These are phyloP conservation scores for Sceloporus tristichus DNA, from an alignment of 2,113 vertebrate species.

Conservation along the genomic window DNA sequence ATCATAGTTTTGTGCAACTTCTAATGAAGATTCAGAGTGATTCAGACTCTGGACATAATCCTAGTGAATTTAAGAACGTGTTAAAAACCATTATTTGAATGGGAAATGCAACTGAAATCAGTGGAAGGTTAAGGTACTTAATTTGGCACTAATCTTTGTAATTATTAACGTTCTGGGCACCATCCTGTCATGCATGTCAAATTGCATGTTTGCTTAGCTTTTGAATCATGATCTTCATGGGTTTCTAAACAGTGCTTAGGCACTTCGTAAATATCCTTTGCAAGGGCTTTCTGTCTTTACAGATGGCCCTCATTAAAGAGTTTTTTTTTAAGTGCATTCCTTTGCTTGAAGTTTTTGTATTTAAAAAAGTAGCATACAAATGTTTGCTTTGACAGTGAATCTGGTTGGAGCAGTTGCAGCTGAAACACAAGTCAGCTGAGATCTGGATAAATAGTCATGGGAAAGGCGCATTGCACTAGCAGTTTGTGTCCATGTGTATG, in stretches of 20 bases:
- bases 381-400: not conserved
- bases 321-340: not conserved
- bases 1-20: not conserved
- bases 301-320: not conserved
- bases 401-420: not conserved
- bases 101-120: not conserved
- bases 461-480: not conserved
- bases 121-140: not conserved
- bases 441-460: no score
- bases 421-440: not conserved
- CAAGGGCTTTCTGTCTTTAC: not conserved
- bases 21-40: fast-evolving
- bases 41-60: not conserved
- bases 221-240: constrained; percentile 10
- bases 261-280: not conserved
- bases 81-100: not conserved
- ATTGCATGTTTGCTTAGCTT: not conserved
- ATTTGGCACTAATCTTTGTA: fast-evolving
- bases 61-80: not conserved
- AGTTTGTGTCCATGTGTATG: not conserved
- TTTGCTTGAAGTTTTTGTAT: not conserved
- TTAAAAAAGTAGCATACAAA: not conserved
- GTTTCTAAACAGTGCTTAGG: not conserved
- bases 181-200: not conserved
- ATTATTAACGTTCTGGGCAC: not conserved